Evolutionary conservation across 2,113 vertebrate species (phyloP).

Genomic region (Butorides virescens): DNA sequence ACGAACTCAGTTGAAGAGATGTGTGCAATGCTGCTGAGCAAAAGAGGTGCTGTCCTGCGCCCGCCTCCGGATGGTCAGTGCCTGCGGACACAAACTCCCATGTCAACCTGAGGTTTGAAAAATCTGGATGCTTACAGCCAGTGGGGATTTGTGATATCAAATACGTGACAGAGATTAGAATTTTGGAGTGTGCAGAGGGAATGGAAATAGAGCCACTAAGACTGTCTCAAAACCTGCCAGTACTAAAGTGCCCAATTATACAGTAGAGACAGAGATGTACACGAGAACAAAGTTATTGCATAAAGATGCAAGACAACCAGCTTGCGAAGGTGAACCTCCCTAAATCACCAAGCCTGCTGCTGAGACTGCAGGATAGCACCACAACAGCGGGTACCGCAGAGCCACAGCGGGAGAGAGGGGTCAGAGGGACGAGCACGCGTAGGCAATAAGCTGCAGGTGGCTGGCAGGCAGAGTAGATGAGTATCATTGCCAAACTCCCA

Average conservation of each 20-base stretch:
- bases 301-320: neutral
- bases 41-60: neutral
- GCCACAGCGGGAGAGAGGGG: no score
- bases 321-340: neutral
- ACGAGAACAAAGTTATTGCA: neutral
- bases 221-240: neutral
- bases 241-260: neutral
- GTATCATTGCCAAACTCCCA: neutral
- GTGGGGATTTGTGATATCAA: neutral
- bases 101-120: neutral
- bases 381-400: rapidly evolving
- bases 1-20: rapidly evolving
- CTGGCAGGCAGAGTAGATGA: neutral
- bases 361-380: neutral
- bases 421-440: rapidly evolving
- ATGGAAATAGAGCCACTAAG: neutral
- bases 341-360: neutral
- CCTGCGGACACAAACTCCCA: neutral
- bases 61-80: neutral
- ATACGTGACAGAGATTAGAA: neutral
- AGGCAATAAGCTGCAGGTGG: neutral
- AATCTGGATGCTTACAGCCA: neutral
- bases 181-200: rapidly evolving
- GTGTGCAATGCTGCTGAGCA: rapidly evolving
- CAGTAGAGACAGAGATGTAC: rapidly evolving